Conservation (phyloP, 2,113 vertebrate species). For the Tursiops truncatus region DNA sequence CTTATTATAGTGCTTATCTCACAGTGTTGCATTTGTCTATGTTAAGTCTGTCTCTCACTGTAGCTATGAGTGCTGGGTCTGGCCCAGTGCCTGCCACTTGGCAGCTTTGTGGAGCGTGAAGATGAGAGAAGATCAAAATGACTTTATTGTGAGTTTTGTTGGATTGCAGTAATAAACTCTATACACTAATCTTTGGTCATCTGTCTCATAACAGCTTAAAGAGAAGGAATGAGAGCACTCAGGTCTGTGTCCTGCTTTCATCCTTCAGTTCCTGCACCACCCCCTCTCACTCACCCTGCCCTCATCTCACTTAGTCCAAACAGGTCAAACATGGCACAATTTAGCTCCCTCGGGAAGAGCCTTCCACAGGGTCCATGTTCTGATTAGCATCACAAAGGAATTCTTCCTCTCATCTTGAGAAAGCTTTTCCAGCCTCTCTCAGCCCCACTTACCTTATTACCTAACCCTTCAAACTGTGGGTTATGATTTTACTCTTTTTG, state of each 20-base stretch:
- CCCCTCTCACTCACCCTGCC: background rate
- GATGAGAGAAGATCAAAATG: background rate
- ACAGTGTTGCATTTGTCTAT: background rate
- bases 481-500: background rate
- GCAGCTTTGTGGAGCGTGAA: background rate
- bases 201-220: background rate
- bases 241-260: background rate
- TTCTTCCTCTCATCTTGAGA: background rate
- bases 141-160: background rate
- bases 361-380: background rate
- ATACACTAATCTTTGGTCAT: background rate
- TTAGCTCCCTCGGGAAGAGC: background rate
- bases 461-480: background rate
- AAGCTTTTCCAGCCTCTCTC: background rate
- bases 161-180: background rate
- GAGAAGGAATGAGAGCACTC: background rate
- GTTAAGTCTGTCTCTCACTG: background rate
- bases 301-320: background rate
- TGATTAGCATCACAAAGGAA: constrained; percentile 54
- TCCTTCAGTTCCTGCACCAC: background rate
- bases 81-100: background rate
- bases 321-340: background rate
- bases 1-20: background rate
- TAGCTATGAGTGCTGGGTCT: background rate
- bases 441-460: background rate